phyloP scores from a whole-genome alignment of 2,113 vertebrate genomes.

The Corythornis vintsioides region DNA sequence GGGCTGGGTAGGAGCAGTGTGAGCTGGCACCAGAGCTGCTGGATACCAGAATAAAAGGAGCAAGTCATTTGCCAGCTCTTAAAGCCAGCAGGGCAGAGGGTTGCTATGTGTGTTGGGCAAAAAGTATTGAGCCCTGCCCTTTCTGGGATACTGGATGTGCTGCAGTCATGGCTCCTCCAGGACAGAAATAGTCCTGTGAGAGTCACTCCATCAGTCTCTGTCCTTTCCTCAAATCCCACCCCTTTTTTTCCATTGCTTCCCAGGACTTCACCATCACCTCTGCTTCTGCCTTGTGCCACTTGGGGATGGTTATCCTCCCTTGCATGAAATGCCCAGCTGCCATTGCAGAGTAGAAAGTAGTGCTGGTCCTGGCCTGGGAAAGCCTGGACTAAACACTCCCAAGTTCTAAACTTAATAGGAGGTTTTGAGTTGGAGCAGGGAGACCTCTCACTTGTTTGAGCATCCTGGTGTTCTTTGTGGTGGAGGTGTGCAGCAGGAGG shows the following conservation, averaged over 20 bases:
- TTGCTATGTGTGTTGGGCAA: neutral
- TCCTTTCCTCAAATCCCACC: neutral
- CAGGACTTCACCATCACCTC: neutral
- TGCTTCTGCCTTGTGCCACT: neutral
- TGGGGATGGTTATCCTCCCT: neutral
- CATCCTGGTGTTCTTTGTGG: accelerated
- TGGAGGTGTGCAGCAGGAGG: neutral
- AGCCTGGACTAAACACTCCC: neutral
- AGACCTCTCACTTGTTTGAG: accelerated
- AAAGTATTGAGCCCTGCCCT: neutral
- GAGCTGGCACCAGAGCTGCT: slow-evolving; percentile 12
- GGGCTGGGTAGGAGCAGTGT: neutral
- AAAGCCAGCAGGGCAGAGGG: neutral
- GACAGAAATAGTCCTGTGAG: neutral
- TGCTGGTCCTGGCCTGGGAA: neutral
- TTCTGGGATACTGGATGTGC: neutral
- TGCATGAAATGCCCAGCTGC: neutral
- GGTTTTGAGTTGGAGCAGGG: neutral
- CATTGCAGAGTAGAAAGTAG: neutral
- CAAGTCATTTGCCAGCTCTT: neutral
- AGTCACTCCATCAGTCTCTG: neutral
- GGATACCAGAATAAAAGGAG: neutral
- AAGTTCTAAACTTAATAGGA: neutral
- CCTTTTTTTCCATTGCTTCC: neutral
- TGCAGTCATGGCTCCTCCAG: neutral